A percentile compares a stretch with the other conserved stretches of the same genome.
Evolutionary conservation across 1,140 invertebrate species (phyloP).

Genomic region (Tyrophagus putrescentiae): DNA sequence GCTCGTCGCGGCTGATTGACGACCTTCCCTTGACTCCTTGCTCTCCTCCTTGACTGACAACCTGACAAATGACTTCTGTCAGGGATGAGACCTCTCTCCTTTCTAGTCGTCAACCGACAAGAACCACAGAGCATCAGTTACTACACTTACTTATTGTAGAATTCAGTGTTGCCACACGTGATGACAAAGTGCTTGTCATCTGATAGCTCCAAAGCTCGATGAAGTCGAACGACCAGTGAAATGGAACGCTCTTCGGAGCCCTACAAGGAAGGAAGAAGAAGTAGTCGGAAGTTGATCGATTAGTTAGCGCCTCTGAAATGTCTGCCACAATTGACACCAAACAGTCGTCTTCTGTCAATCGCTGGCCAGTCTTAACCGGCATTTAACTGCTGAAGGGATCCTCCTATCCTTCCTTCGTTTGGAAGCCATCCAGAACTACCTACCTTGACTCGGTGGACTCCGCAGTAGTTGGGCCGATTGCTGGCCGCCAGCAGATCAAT

Average conservation of each 20-base stretch:
- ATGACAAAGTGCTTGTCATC: slow-evolving; percentile 87
- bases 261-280: neutral
- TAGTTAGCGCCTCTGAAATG: neutral
- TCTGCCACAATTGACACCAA: too few species aligned
- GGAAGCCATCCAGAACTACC: slow-evolving; percentile 8
- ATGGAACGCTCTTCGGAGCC: slow-evolving; percentile 60
- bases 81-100: too few species aligned
- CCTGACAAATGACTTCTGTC: neutral
- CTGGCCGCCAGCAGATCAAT: slow-evolving; percentile 59
- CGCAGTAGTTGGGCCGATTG: slow-evolving; percentile 64
- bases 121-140: too few species aligned
- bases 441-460: slow-evolving; percentile 41
- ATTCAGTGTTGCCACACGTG: slow-evolving; percentile 43
- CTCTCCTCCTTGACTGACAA: neutral
- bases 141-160: slow-evolving; percentile 3
- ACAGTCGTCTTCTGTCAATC: too few species aligned
- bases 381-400: too few species aligned
- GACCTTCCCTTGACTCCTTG: neutral
- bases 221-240: slow-evolving; percentile 71
- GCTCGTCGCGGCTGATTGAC: neutral
- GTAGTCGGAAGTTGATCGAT: neutral
- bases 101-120: too few species aligned
- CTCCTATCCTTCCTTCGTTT: too few species aligned
- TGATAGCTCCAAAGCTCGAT: slow-evolving; percentile 72
- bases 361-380: too few species aligned